These are phyloP conservation scores for Bolinopsis microptera DNA, from an alignment of 37 sponge, comb jelly and placozoan species.

Conservation along the genomic window DNA sequence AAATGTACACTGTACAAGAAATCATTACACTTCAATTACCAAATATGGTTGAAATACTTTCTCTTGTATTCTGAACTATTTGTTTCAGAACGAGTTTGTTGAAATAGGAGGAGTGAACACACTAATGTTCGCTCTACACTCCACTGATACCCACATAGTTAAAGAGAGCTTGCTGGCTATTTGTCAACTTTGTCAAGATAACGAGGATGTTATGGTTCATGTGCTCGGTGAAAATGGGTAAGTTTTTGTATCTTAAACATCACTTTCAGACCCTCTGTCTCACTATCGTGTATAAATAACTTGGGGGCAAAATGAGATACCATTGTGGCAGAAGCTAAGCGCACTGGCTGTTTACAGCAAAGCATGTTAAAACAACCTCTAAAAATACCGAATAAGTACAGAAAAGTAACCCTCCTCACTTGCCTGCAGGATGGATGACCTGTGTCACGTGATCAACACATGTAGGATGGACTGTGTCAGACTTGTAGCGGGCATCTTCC, in stretches of 20 bases:
- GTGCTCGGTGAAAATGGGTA: conserved; percentile 32
- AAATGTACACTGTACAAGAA: too few relatives aligned
- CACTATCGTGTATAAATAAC: too few relatives aligned
- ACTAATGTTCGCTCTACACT: conserved; percentile 26
- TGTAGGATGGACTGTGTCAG: not conserved
- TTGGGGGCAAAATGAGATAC: too few relatives aligned
- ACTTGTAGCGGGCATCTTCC: conserved; percentile 42
- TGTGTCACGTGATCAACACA: conserved; percentile 8
- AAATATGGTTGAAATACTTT: too few relatives aligned
- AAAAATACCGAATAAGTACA: too few relatives aligned
- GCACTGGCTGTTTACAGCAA: too few relatives aligned
- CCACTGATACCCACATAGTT: conserved; percentile 22
- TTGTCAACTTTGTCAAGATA: not conserved
- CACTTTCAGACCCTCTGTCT: not conserved
- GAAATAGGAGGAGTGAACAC: conserved; percentile 20
- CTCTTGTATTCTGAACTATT: too few relatives aligned
- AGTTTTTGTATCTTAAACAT: not conserved
- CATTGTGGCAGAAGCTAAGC: too few relatives aligned
- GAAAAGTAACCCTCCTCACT: too few relatives aligned
- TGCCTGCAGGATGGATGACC: conserved; percentile 47
- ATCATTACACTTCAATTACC: too few relatives aligned
- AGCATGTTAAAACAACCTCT: too few relatives aligned
- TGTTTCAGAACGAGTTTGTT: conserved; percentile 65
- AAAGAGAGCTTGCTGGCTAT: conserved; percentile 39
- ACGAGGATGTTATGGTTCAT: conserved; percentile 32